Evolutionary conservation across 2,113 vertebrate genomes (phyloP), one percentile per base, ranked within the genome.

Genomic region (Triplophysa dalaica): DNA sequence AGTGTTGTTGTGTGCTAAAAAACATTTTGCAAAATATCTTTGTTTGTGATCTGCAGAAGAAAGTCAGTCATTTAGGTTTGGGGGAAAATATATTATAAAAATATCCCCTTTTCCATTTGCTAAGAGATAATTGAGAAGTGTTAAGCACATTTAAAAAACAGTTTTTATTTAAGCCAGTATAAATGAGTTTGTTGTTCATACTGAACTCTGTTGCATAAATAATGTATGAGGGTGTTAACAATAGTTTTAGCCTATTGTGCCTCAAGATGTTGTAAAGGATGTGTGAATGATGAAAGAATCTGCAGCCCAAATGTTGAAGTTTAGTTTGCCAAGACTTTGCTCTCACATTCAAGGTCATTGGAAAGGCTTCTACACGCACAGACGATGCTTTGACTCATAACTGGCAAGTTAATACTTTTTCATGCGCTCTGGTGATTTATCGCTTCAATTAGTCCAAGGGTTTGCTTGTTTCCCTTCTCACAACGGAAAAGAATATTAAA

Each of bases 341-440:
- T 83, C 38, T 21, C 17, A 50, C 58, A 33, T 48, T 52, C 70
- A 83, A 85, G 75, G 81, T 83, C 81, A 77, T 45, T 41, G 1
- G 75, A 62, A 69, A 60, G 69, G 26, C 48, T 62, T 77, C 48
- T 26, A 21, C 17, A 75, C 29, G 48, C 63, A 63, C 17, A 81
- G 29, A 75, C 14, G 41, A 45, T 43, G 14, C 64, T 81, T 60
- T 83, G 81, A 75, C 66, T 83, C 69, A 69, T 61, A 26, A 70
- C 75, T 64, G 75, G 64, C 69, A 33, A 75, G 73, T 17, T 70
- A 64, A 45, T 72, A 67, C 41, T 50, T 38, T 74, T 67, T 75
- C 70, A 73, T 77, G n/a, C 26, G n/a, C 52, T 70, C 50, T n/a
- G 50, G 68, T 62, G 69, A 75, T 60, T 82, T 78, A 78, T 65